Base-by-base conservation (phyloP, 2,797 vertebrate genomes). In the Neostethus bicornis region DNA sequence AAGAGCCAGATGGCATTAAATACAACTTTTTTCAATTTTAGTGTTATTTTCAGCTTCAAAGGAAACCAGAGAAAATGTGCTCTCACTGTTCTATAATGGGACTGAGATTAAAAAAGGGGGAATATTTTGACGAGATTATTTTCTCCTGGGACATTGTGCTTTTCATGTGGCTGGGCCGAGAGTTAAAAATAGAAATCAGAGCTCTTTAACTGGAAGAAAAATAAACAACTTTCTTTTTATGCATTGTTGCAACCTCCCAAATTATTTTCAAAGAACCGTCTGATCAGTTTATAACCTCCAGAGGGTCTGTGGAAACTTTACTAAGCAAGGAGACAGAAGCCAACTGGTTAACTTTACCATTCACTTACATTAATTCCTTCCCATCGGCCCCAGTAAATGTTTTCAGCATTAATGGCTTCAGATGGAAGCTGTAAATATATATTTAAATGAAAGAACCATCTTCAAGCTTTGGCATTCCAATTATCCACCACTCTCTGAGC, bases 391-490 rank as follows among this genome's bases (percentile, higher is more conserved):
- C 66, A 26, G 80, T 57, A 73, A 77, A 44, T 67, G 77, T 66
- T 70, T 69, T 42, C 53, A 59, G 34, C 66, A 46, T 77, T 81
- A 84, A 81, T 63, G 55, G 19, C 58, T 79, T 61, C 53, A 72
- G 77, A 85, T 85, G 75, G 70, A 70, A 29, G 76, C 63, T 61
- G 77, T 79, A 79, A 77, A 82, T 77, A 77, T 25, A 31, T 9
- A 69, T 72, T 65, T 45, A 76, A 71, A 70, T 54, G 76, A 75
- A 58, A 67, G 59, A 5, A 70, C 77, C 71, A 73, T 84, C 78
- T 70, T 77, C 70, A 66, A 52, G 28, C 56, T 83, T 86, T 80
- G 79, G 78, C 73, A 67, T 81, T 87, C 83, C 79, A 84, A 83
- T 89, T 89, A 86, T 80, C 77, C 64, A 63, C 72, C 71, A 59